Conservation (phyloP, 2,797 vertebrate species). For the Onychomys arenicola region DNA sequence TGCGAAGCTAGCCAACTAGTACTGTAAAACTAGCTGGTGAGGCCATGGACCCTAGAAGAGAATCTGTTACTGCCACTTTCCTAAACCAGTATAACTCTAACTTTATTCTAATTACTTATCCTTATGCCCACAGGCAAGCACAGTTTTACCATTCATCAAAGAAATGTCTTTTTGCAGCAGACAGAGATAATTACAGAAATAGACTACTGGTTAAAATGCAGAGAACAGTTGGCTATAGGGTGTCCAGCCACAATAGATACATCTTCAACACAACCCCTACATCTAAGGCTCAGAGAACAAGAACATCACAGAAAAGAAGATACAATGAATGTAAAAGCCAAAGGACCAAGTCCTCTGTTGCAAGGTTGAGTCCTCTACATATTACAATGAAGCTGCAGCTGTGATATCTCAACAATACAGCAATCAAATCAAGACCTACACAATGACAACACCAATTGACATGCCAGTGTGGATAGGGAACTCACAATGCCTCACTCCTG, state of each 20-base stretch:
- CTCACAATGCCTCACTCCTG: not conserved
- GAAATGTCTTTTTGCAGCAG: not conserved
- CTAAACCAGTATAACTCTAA: not conserved
- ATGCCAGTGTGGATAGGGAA: not conserved
- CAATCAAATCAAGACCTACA: not conserved
- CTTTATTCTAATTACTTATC: not conserved
- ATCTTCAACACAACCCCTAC: not conserved
- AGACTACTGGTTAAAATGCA: not conserved
- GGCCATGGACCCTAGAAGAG: not conserved
- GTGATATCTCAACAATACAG: not conserved
- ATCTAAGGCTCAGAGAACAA: not conserved
- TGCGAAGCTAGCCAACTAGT: not conserved
- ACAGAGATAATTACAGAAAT: not conserved
- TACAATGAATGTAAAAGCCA: not conserved
- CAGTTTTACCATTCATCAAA: not conserved
- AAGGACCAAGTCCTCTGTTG: not conserved
- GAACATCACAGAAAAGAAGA: not conserved
- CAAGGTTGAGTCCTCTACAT: not conserved
- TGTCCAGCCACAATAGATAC: not conserved
- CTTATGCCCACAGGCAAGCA: not conserved
- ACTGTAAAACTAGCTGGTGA: not conserved
- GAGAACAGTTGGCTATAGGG: not conserved
- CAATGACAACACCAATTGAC: not conserved
- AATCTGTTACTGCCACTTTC: not conserved
- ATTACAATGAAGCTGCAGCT: not conserved